These are phyloP conservation scores for Pristionchus entomophagus DNA, from an alignment of 2,888 invertebrate species.

Conservation along the genomic window DNA sequence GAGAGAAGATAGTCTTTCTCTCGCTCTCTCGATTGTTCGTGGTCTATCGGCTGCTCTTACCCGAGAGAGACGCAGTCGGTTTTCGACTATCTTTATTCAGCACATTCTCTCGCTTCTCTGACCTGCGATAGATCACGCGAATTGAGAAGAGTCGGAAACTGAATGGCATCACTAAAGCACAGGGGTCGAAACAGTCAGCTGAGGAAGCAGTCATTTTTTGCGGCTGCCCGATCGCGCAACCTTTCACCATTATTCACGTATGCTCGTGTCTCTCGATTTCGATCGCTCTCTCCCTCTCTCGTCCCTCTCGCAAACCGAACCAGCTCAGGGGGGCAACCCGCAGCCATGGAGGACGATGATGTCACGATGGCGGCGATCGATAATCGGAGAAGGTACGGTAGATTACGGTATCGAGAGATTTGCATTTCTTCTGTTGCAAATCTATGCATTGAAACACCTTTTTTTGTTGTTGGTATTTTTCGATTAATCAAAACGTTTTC, in stretches of 20 bases:
- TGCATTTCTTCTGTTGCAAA: too few relatives aligned
- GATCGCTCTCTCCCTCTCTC: neutral
- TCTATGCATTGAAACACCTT: too few relatives aligned
- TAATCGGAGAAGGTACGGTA: neutral
- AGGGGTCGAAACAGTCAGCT: too few relatives aligned
- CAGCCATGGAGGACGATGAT: neutral
- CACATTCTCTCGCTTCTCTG: too few relatives aligned
- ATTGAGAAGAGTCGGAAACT: too few relatives aligned
- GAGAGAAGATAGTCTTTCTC: neutral
- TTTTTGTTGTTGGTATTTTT: too few relatives aligned
- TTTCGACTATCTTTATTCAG: neutral
- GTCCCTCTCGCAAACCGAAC: neutral
- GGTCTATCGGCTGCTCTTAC: neutral
- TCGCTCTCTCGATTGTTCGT: neutral
- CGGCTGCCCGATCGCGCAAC: neutral
- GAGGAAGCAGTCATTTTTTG: neutral
- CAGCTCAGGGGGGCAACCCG: neutral
- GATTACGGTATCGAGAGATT: neutral
- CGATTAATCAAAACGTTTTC: too few relatives aligned
- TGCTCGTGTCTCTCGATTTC: neutral
- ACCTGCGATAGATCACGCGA: too few relatives aligned
- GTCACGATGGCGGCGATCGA: constrained; percentile 19
- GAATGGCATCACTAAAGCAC: too few relatives aligned
- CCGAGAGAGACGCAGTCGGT: neutral
- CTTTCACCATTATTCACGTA: neutral